phyloP scores from a whole-genome alignment of 1,140 invertebrate genomes.

The Pachyrhynchus sulphureomaculatus region DNA sequence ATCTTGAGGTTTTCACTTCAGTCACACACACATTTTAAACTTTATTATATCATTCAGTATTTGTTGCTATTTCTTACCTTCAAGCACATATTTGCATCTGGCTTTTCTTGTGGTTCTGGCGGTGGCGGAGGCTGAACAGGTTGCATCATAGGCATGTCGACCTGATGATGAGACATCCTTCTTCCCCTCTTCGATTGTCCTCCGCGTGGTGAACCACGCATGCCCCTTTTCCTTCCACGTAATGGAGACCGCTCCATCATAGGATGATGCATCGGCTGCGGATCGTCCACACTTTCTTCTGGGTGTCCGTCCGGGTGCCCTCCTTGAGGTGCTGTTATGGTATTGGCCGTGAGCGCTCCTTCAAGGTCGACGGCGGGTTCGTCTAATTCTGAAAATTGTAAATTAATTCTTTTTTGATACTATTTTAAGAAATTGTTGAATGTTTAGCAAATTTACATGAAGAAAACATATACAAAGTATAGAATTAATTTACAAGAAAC shows the following conservation, averaged over 20 bases:
- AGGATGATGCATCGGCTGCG: constrained; percentile 41
- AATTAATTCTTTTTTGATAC: neutral
- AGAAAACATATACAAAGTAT: too few species aligned
- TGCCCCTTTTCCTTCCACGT: constrained; percentile 41
- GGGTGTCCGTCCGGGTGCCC: constrained; percentile 21
- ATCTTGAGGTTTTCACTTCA: too few species aligned
- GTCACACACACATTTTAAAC: too few species aligned
- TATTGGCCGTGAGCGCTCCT: constrained; percentile 71
- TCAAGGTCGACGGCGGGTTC: constrained; percentile 74
- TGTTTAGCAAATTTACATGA: neutral
- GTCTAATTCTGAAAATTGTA: constrained; percentile 61
- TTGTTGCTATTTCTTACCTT: constrained; percentile 62
- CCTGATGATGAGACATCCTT: constrained; percentile 39
- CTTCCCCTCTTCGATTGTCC: constrained; percentile 33
- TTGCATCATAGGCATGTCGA: constrained; percentile 48
- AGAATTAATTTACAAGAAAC: too few species aligned
- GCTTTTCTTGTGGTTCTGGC: constrained; percentile 70
- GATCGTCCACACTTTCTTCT: constrained; percentile 43
- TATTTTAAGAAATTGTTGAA: too few species aligned
- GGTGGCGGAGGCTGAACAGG: constrained; percentile 55
- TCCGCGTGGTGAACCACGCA: constrained; percentile 22
- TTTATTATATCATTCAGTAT: too few species aligned
- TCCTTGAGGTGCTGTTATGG: constrained; percentile 58
- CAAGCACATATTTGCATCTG: constrained; percentile 80
- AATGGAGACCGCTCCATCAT: constrained; percentile 38